Evolutionary conservation across 2,888 invertebrate genomes (phyloP).

Genomic region (Theretra japonica): DNA sequence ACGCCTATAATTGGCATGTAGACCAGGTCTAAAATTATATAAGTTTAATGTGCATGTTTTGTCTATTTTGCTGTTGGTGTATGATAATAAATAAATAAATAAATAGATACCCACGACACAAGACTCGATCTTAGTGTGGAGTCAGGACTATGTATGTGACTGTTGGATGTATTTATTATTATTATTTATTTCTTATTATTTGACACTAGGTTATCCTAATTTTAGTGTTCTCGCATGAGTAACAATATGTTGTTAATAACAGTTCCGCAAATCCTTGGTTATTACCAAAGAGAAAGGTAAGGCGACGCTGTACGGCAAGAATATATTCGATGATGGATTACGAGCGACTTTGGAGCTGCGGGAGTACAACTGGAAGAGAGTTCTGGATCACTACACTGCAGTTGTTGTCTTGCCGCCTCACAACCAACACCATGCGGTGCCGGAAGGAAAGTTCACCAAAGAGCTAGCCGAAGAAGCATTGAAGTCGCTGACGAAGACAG

Average conservation of each 20-base stretch:
- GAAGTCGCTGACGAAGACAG: constrained; percentile 62
- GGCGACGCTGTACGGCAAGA: constrained; percentile 63
- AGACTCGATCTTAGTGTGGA: no score
- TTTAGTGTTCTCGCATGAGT: no score
- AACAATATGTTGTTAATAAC: constrained; percentile 27
- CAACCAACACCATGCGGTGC: constrained; percentile 59
- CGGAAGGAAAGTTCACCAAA: constrained; percentile 61
- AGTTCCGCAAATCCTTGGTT: constrained; percentile 70
- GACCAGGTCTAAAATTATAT: no score
- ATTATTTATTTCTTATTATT: no score
- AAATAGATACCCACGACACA: no score
- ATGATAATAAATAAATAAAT: no score
- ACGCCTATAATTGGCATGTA: no score
- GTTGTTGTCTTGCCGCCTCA: constrained; percentile 68
- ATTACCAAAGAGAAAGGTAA: constrained; percentile 62
- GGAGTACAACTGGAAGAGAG: constrained; percentile 73
- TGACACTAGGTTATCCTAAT: no score
- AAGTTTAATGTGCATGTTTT: no score
- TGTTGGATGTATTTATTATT: no score
- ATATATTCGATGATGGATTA: constrained; percentile 70
- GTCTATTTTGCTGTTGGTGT: no score
- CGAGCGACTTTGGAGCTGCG: constrained; percentile 63
- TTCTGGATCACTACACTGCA: constrained; percentile 73
- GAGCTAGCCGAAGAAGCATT: constrained; percentile 64
- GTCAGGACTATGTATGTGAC: no score